Evolutionary conservation across 2,888 invertebrate genomes (phyloP).

Genomic region (Copidosoma aretas): DNA sequence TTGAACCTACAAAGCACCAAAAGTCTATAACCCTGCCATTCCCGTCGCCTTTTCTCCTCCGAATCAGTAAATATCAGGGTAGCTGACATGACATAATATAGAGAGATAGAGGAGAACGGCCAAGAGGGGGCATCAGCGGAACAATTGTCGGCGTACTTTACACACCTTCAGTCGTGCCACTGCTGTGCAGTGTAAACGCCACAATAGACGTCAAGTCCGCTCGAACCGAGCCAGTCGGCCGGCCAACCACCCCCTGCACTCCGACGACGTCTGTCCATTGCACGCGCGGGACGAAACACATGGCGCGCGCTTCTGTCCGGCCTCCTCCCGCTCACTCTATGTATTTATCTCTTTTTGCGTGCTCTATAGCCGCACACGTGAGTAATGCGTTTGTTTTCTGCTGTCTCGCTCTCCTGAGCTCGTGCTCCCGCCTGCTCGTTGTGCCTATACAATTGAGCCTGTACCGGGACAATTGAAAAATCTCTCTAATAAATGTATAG

Average conservation of each 20-base stretch:
- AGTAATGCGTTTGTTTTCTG: background rate
- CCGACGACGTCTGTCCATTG: constrained; percentile 12
- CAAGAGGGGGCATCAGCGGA: constrained; percentile 26
- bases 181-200: constrained; percentile 7
- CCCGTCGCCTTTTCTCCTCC: background rate
- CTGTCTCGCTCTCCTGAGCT: background rate
- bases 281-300: constrained; percentile 13
- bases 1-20: background rate
- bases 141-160: constrained; percentile 43
- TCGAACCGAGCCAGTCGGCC: constrained; percentile 21
- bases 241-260: constrained; percentile 13
- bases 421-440: too few species aligned
- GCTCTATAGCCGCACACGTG: background rate
- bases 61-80: constrained; percentile 2
- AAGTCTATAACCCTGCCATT: too few species aligned
- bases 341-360: background rate
- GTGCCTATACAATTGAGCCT: too few species aligned
- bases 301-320: constrained; percentile 12
- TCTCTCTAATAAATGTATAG: too few species aligned
- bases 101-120: background rate
- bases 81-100: background rate
- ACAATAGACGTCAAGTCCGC: constrained; percentile 43
- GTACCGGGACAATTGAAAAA: too few species aligned
- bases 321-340: background rate
- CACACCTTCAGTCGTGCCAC: constrained; percentile 9